Evolutionary conservation across 2,888 invertebrate species (phyloP), one percentile per base, ranked within the genome.

Genomic region (Apoda limacodes): DNA sequence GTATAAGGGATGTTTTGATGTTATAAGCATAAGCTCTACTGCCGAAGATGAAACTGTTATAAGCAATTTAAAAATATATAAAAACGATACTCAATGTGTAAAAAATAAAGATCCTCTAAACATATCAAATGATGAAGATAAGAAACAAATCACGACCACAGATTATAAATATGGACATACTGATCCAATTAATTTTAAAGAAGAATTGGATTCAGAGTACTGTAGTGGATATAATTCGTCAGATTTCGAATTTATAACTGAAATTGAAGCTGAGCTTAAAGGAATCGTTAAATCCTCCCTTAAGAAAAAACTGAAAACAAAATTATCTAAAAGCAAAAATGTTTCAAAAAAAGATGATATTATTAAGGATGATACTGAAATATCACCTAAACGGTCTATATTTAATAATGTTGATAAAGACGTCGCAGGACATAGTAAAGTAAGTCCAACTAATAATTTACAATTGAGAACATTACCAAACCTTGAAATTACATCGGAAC

Each of bases 191-290:
- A 27, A 12, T 23, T 17, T 29, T 25, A 26, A 32, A 9, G 40
- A 40, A 28, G 36, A 13, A 14, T 21, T 44, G 4, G 39, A 45
- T 22, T 38, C 38, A 2, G 40, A 46, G 9, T 14, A 45, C 14
- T 43, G 46, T 9, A 41, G 42, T 9, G 63, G 60, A 2, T 72
- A 71, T 27, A 45, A 63, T 36, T 72, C 74, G 1, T 66, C 71
- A 4, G 70, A 75, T 52, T 76, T 75, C 30, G 74, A 75, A 48
- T 69, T 72, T 30, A 74, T 74, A 22, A 52, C 55, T 2, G 74
- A 75, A 52, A 40, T 43, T 2, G 70, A 72, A 40, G 68, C 74
- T 3, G 47, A 47, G 28, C 37, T 38, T 11, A 42, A 5, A 5
- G 17, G 17, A 6, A 17, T 17, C 7, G 17, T 7, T 7, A 6